Evolutionary conservation across 2,113 vertebrate genomes (phyloP).

Genomic region (Xyrauchen texanus): DNA sequence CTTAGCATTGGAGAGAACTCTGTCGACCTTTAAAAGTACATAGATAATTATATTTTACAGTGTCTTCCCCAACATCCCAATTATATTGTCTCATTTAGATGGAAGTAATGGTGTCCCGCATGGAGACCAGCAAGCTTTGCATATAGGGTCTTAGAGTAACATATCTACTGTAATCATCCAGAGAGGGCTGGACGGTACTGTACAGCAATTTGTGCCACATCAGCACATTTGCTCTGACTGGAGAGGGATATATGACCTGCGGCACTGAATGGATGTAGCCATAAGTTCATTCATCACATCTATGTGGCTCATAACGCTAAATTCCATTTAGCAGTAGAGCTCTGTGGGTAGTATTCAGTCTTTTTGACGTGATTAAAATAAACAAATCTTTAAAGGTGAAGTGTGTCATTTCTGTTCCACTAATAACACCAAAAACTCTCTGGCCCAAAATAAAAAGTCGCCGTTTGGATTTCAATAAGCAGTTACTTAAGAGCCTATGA

Average conservation of each 20-base stretch:
- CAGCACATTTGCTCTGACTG: slow-evolving; percentile 15
- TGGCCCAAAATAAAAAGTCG: too few species aligned
- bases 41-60: too few species aligned
- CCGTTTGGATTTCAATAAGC: too few species aligned
- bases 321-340: neutral
- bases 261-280: neutral
- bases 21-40: too few species aligned
- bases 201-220: slow-evolving; percentile 14
- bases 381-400: neutral
- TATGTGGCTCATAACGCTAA: neutral
- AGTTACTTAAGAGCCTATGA: too few species aligned
- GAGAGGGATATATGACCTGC: slow-evolving; percentile 26
- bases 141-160: neutral
- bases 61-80: too few species aligned
- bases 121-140: neutral
- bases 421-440: neutral
- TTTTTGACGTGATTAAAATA: neutral
- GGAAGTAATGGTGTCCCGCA: neutral
- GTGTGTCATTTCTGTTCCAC: neutral
- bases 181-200: neutral
- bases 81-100: too few species aligned
- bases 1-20: too few species aligned
- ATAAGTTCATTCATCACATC: neutral
- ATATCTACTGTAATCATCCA: neutral
- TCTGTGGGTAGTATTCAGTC: neutral